phyloP scores from a whole-genome alignment of 2,797 vertebrate species.

The Eulemur albifrons region DNA sequence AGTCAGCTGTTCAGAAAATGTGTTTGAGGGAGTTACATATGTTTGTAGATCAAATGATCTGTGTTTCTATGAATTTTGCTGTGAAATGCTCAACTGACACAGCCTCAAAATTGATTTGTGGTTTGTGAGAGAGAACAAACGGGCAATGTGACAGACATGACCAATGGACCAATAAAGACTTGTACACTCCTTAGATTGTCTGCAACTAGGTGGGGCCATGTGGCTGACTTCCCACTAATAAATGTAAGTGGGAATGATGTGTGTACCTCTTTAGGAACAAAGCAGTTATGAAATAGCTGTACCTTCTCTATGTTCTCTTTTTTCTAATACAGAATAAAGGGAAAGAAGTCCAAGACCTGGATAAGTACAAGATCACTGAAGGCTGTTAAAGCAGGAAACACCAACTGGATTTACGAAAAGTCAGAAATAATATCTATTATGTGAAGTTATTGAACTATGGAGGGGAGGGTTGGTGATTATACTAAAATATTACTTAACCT shows the following conservation, averaged over 20 bases:
- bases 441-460: neutral
- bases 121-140: neutral
- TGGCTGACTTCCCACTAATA: neutral
- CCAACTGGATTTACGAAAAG: neutral
- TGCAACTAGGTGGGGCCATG: neutral
- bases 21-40: neutral
- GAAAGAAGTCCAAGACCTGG: neutral
- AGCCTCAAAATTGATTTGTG: conserved; percentile 28
- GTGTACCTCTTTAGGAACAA: neutral
- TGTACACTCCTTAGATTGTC: neutral
- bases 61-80: conserved; percentile 32
- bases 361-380: neutral
- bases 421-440: neutral
- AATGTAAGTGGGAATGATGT: neutral
- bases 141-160: neutral
- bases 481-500: neutral
- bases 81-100: neutral
- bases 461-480: neutral
- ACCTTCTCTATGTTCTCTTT: neutral
- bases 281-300: neutral
- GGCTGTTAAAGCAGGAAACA: neutral
- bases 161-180: neutral
- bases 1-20: conserved; percentile 19
- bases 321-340: neutral
- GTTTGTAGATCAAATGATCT: conserved; percentile 46